Conservation (phyloP, 2,888 invertebrate species). For the Suillia variegata region DNA sequence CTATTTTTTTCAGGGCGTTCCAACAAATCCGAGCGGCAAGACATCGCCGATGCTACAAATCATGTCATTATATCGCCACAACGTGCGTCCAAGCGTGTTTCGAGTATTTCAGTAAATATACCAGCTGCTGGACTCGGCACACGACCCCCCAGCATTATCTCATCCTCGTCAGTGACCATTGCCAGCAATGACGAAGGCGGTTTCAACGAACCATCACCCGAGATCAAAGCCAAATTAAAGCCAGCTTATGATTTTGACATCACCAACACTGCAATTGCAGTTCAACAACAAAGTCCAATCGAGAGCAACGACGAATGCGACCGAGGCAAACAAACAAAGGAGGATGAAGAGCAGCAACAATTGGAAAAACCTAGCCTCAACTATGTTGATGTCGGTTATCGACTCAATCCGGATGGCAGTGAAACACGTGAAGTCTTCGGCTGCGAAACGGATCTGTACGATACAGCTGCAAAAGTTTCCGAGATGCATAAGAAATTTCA, state of each 20-base stretch:
- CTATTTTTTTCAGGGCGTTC: conserved; percentile 45
- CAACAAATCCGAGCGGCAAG: conserved; percentile 36
- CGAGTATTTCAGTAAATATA: conserved; percentile 68
- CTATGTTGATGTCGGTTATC: conserved; percentile 61
- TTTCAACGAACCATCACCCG: conserved; percentile 74
- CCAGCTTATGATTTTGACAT: conserved; percentile 48
- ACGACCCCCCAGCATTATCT: conserved; percentile 72
- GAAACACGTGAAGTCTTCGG: conserved; percentile 58
- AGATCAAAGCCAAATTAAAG: conserved; percentile 69
- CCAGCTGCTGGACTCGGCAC: conserved; percentile 69
- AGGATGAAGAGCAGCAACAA: conserved; percentile 29
- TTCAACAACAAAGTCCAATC: conserved; percentile 7
- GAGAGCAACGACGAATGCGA: conserved; percentile 23
- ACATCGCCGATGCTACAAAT: conserved; percentile 22
- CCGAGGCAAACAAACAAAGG: conserved; percentile 12
- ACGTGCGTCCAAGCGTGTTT: conserved; percentile 63
- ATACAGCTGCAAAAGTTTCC: conserved; percentile 52
- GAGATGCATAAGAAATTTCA: conserved; percentile 59
- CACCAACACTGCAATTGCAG: not conserved
- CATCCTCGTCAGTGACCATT: conserved; percentile 67
- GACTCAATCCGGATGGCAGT: conserved; percentile 61
- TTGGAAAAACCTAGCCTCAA: conserved; percentile 53
- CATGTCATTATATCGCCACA: conserved; percentile 47
- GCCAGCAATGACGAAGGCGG: conserved; percentile 70
- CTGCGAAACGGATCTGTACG: conserved; percentile 61